These are phyloP conservation scores for Caenorhabditis inopinata DNA, from an alignment of 1,140 invertebrate species.

Conservation along the genomic window DNA sequence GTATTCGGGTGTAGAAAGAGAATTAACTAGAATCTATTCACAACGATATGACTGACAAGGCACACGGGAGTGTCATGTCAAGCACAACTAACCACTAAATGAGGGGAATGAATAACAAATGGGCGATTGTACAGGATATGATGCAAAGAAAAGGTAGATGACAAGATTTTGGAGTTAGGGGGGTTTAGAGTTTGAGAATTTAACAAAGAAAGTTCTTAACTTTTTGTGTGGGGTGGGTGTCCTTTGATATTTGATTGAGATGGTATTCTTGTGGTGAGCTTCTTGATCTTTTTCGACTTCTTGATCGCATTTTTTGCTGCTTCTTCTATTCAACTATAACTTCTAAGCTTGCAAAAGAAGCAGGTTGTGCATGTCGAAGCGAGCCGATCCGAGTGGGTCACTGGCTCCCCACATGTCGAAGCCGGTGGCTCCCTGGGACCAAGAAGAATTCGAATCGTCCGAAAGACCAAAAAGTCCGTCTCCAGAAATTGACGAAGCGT, in stretches of 20 bases:
- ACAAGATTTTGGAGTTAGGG: slow-evolving; percentile 20
- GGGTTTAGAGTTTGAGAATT: slow-evolving; percentile 32
- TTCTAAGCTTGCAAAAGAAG: slow-evolving; percentile 33
- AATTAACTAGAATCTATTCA: slow-evolving; percentile 22
- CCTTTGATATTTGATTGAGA: slow-evolving; percentile 21
- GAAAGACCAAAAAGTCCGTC: not conserved
- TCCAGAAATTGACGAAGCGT: slow-evolving; percentile 2
- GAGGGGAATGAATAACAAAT: slow-evolving; percentile 14
- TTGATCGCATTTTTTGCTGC: not conserved
- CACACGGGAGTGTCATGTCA: not conserved
- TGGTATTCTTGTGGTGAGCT: not conserved
- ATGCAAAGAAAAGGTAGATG: slow-evolving; percentile 23
- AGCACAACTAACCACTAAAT: slow-evolving; percentile 24
- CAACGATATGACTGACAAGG: slow-evolving; percentile 20
- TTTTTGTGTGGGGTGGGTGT: slow-evolving; percentile 14
- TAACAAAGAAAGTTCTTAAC: slow-evolving; percentile 25
- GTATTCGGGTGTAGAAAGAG: not conserved
- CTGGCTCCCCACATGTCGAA: slow-evolving; percentile 23
- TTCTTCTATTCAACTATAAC: slow-evolving; percentile 20
- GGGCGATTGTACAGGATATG: slow-evolving; percentile 26
- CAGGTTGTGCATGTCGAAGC: slow-evolving; percentile 31
- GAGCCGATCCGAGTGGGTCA: slow-evolving; percentile 23
- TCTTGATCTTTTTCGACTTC: not conserved
- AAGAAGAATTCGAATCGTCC: slow-evolving; percentile 7
- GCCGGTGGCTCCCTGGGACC: slow-evolving; percentile 17